Evolutionary conservation across 2,113 vertebrate genomes (phyloP), one percentile per base, ranked within the genome.

Genomic region (Cinclus mexicanus): DNA sequence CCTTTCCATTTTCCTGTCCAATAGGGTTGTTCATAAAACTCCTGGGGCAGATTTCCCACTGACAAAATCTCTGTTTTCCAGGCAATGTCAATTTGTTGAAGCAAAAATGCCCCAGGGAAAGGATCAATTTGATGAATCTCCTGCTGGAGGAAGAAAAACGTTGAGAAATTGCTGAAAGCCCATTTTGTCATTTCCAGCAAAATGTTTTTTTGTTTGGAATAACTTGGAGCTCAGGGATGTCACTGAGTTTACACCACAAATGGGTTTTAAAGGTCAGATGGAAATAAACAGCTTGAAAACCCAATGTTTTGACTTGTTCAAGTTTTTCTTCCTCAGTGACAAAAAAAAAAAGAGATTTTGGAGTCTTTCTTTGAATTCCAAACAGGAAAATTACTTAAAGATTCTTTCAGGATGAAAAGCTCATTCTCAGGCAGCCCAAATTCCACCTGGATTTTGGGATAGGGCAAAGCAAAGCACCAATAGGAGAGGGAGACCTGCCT

Each of bases 261-360:
- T 69, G 42, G 12, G 60, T 84, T 91, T 72, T 80, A 95, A 97
- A 96, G 92, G 94, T 94, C 94, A 95, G 47, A 70, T 75, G 72
- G 69, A 95, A 96, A 95, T 67, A 87, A 94, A 92, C 89, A 95
- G 37, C 77, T 95, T 68, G 52, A 92, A 60, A 56, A 76, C 49
- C 72, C 65, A 75, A 11, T 60, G 60, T 89, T 97, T 90, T 61
- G 79, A 80, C 55, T 74, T 23, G 59, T 29, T 83, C 9, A 20
- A 83, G 37, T 71, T 90, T 91, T 89, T 26, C 50, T 91, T 87
- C 44, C 31, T 72, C 42, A 28, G 46, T 47, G 59, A 83, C 39
- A 86, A 83, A 67, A 70, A 55, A 75, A 56, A 75, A 14, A 2
- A 3, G 42, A 47, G 42, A 46, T 35, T 78, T 93, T 57, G 26